phyloP scores from a whole-genome alignment of 1,140 invertebrate species.

The Chymomyza costata region DNA sequence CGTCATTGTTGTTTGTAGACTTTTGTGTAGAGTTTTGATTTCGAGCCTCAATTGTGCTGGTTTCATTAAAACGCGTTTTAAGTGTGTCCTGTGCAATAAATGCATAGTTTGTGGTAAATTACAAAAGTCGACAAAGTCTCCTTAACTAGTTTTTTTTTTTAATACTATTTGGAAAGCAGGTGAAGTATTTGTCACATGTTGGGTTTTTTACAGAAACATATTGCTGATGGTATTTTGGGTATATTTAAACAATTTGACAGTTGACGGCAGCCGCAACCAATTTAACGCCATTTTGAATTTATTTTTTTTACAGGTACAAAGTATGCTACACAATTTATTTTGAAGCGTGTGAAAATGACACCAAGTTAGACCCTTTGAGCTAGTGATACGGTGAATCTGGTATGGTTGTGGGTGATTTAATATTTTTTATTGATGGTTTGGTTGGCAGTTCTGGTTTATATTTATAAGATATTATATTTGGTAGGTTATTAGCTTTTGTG shows the following conservation, averaged over 20 bases:
- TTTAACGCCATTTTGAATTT: conserved; percentile 41
- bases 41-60: conserved; percentile 31
- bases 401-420: conserved; percentile 44
- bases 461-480: too few species aligned
- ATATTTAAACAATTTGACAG: conserved; percentile 40
- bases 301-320: conserved; percentile 34
- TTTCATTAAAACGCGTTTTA: conserved; percentile 54
- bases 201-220: conserved; percentile 26
- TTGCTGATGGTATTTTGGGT: conserved; percentile 30
- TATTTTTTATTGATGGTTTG: conserved; percentile 34
- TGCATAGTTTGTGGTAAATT: conserved; percentile 35
- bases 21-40: conserved; percentile 3
- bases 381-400: conserved; percentile 69
- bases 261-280: conserved; percentile 56
- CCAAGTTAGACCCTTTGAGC: conserved; percentile 67
- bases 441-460: too few species aligned
- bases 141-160: conserved; percentile 2
- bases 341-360: conserved; percentile 72
- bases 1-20: conserved; percentile 22
- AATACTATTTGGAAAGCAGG: neutral
- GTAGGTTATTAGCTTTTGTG: conserved; percentile 64
- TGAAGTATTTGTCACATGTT: conserved; percentile 2
- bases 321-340: conserved; percentile 39
- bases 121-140: conserved; percentile 15
- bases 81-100: conserved; percentile 57